Conservation (phyloP, 2,797 vertebrate species). For the Coregonus suidteri region DNA sequence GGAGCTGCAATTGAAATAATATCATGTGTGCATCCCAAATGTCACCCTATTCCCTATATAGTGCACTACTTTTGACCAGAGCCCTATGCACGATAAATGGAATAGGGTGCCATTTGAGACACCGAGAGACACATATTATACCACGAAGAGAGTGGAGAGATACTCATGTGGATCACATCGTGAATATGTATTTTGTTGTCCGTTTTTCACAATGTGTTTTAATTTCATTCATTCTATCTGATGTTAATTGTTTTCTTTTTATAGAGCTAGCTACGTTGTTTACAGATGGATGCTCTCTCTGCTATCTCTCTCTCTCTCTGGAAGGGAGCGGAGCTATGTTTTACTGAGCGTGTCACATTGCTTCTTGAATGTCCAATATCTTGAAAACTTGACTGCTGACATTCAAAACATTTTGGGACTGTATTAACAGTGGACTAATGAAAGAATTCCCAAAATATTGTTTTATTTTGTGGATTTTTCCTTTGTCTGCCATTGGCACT, state of each 20-base stretch:
- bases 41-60: too few species aligned
- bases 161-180: neutral
- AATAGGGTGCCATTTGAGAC: too few species aligned
- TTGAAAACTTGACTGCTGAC: neutral
- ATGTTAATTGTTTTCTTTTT: slow-evolving; percentile 7
- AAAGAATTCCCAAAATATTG: too few species aligned
- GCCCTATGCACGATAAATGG: too few species aligned
- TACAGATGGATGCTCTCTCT: neutral
- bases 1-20: too few species aligned
- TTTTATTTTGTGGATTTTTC: too few species aligned
- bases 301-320: neutral
- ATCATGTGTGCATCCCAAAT: too few species aligned
- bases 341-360: neutral
- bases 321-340: neutral
- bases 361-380: too few species aligned
- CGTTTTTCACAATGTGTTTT: neutral
- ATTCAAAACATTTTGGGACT: too few species aligned
- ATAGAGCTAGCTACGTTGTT: neutral
- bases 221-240: neutral
- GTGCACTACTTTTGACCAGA: too few species aligned
- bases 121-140: neutral
- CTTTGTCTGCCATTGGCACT: neutral
- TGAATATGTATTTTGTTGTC: neutral
- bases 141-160: neutral
- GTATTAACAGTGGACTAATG: too few species aligned